These are phyloP conservation scores for Progne subis DNA, from an alignment of 2,113 vertebrate genomes.

Conservation along the genomic window DNA sequence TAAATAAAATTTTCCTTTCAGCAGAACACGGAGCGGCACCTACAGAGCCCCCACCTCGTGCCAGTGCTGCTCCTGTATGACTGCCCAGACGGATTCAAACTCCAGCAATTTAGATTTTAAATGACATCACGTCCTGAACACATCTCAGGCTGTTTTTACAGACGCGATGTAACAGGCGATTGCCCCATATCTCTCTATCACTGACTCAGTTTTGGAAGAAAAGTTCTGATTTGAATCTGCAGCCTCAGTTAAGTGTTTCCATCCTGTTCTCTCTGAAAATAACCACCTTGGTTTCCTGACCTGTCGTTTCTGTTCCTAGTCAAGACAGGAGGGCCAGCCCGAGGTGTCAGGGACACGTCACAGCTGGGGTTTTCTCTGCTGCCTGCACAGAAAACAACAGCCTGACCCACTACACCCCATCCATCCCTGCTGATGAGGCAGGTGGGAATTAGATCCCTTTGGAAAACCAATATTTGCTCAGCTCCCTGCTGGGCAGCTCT, in stretches of 20 bases:
- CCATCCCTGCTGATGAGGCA: neutral
- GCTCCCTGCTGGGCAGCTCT: neutral
- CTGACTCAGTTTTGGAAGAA: neutral
- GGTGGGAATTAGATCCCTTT: neutral
- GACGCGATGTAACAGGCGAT: neutral
- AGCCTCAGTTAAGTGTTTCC: neutral
- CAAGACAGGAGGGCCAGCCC: neutral
- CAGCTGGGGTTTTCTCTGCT: neutral
- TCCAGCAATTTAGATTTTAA: neutral
- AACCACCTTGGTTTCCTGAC: neutral
- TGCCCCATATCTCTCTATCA: neutral
- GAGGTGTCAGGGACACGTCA: neutral
- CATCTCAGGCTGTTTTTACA: neutral
- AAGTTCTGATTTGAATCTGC: neutral
- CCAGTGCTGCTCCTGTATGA: neutral
- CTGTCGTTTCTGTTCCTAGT: neutral
- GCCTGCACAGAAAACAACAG: neutral
- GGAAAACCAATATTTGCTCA: slow-evolving; percentile 26
- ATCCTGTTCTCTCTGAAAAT: neutral
- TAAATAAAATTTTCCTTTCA: neutral
- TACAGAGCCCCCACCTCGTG: neutral
- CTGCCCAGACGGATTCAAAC: neutral
- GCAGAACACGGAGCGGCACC: neutral
- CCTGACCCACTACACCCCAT: neutral
- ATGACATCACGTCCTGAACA: neutral